phyloP scores from a whole-genome alignment of 92 coral and sea anemone genomes.

The Blastomussa wellsi region DNA sequence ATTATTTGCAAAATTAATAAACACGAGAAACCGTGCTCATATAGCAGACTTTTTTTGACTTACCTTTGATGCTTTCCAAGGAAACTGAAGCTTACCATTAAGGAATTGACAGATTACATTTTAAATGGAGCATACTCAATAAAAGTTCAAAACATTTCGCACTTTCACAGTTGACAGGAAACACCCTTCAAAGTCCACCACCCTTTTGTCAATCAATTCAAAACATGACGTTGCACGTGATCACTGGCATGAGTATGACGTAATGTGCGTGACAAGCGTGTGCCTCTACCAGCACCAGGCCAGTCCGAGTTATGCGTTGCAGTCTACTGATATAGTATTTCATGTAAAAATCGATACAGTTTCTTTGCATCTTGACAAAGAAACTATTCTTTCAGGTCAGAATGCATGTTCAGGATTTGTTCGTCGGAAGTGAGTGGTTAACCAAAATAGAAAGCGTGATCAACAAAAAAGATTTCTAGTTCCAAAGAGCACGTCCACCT shows the following conservation, averaged over 20 bases:
- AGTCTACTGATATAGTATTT: no score
- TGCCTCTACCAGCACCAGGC: not conserved
- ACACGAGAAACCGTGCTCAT: no score
- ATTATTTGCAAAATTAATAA: no score
- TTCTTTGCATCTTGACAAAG: not conserved
- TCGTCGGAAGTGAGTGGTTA: slow-evolving; percentile 2
- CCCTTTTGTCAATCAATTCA: not conserved
- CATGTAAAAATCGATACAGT: not conserved
- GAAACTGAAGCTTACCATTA: not conserved
- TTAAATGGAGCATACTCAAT: not conserved
- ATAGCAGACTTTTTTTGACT: not conserved
- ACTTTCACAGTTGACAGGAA: not conserved
- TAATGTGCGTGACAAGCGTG: not conserved
- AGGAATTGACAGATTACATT: not conserved
- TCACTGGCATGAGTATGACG: not conserved
- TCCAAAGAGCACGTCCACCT: not conserved
- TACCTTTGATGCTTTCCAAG: not conserved
- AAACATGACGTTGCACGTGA: not conserved
- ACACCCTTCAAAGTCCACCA: not conserved
- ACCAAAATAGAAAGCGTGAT: not conserved
- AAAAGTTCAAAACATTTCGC: not conserved
- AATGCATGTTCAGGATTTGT: not conserved
- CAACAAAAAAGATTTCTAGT: not conserved
- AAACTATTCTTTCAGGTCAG: not conserved
- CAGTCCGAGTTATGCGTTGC: no score